These are phyloP conservation scores for Ennomos erosarius DNA, from an alignment of 2,888 invertebrate species.

Conservation along the genomic window DNA sequence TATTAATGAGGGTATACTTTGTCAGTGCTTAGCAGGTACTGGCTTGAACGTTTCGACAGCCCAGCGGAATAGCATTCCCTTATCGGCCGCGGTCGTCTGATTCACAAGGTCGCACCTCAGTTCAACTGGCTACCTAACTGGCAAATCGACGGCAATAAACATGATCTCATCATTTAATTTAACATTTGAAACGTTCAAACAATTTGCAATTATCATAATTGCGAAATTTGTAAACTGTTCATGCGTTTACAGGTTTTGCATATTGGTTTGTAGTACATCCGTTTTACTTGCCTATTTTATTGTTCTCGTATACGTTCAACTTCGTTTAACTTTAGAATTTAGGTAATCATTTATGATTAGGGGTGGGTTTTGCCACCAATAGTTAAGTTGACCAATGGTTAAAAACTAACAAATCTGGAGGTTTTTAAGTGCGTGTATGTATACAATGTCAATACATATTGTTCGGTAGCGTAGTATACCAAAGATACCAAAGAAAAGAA, in stretches of 20 bases:
- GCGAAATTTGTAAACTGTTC: constrained; percentile 1
- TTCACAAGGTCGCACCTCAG: constrained; percentile 76
- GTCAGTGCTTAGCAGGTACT: constrained; percentile 37
- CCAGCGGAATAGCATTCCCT: constrained; percentile 60
- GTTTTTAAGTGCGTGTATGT: too few relatives aligned
- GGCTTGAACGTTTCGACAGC: constrained; percentile 52
- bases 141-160: constrained; percentile 63
- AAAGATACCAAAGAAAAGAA: too few relatives aligned
- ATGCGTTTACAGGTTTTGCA: neutral
- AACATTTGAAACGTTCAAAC: constrained; percentile 37
- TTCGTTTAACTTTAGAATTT: too few relatives aligned
- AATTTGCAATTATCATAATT: constrained; percentile 20
- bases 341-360: too few relatives aligned
- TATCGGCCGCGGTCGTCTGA: constrained; percentile 75
- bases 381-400: too few relatives aligned
- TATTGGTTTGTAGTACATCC: neutral
- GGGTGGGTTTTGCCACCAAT: too few relatives aligned
- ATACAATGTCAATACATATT: too few relatives aligned
- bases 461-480: too few relatives aligned
- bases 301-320: too few relatives aligned
- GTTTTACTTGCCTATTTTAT: too few relatives aligned
- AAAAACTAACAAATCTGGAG: too few relatives aligned
- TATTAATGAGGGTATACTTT: constrained; percentile 26
- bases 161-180: constrained; percentile 72
- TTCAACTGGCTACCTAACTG: constrained; percentile 71